These are phyloP conservation scores for Apocrypta bakeri DNA, from an alignment of 1,140 invertebrate genomes.

Conservation along the genomic window DNA sequence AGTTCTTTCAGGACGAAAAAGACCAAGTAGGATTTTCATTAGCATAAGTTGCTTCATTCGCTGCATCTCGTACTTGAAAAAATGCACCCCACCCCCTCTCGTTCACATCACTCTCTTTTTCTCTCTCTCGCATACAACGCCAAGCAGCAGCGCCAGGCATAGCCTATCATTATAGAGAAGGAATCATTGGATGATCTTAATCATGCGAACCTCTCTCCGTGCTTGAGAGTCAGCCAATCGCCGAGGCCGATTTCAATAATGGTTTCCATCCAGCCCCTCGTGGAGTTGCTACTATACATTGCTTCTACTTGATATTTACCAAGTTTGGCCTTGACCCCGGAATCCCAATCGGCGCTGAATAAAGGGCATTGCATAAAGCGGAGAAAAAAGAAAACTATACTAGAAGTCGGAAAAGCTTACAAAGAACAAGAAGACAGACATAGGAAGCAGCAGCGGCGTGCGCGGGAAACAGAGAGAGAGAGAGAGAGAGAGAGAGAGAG, in stretches of 20 bases:
- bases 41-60: constrained; percentile 61
- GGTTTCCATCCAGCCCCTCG: constrained; percentile 62
- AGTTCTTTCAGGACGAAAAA: constrained; percentile 15
- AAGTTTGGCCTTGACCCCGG: not conserved
- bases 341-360: not conserved
- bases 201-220: constrained; percentile 73
- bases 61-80: constrained; percentile 19
- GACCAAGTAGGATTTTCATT: constrained; percentile 65
- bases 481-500: not conserved
- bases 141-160: constrained; percentile 65
- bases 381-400: constrained; percentile 49
- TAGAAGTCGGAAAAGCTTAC: constrained; percentile 55
- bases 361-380: not conserved
- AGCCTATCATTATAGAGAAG: constrained; percentile 76
- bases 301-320: not conserved
- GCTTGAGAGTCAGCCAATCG: constrained; percentile 70
- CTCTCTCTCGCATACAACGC: constrained; percentile 44
- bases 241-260: constrained; percentile 69
- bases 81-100: constrained; percentile 24
- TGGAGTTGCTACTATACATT: not conserved
- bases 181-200: constrained; percentile 76
- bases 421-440: not conserved
- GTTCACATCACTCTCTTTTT: constrained; percentile 49
- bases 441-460: constrained; percentile 27
- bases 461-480: constrained; percentile 2